Evolutionary conservation across 1,140 invertebrate species (phyloP), one percentile per base, ranked within the genome.

Genomic region (Leptopilina boulardi): DNA sequence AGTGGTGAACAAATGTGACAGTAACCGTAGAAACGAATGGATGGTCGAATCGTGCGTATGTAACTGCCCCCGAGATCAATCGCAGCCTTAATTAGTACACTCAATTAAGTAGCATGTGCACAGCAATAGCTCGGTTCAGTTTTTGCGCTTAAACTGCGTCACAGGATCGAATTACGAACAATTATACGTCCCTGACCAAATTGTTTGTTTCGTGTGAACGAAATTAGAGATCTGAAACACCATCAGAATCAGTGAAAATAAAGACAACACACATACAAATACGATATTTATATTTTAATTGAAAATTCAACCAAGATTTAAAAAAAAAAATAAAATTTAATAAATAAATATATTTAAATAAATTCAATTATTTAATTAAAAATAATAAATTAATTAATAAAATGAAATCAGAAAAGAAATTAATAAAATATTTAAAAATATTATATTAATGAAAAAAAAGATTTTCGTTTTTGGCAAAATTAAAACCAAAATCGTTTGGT

Each of bases 81-180:
- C 84, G 83, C 77, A 81, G 74, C 80, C 79, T 87, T 87, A 87
- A 87, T 88, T 87, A 88, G 83, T 79, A 77, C 80, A 84, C 80
- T 85, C 81, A 80, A 86, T 87, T 86, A 83, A 86, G 70, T 77
- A 18, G 41, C 72, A 66, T 26, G 59, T 66, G 59, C 26, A 11
- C 15, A 66, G 59, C 26, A 66, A 66, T 66, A 34, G 59, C 26
- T n/a, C 26, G 59, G 59, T 34, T 38, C 54, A 82, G 80, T 84
- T 83, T 84, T 83, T 84, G 75, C 72, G 66, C 21, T 80, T 78
- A 80, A 83, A 84, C 78, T 80, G 77, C 79, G 76, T 86, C 80
- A 81, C 81, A 78, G 71, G 81, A 87, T 87, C 82, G 79, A 86
- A 88, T 89, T 88, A 85, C 82, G 70, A 75, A 82, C 82, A 87